Conservation (phyloP, 2,797 vertebrate genomes). For the Nannoperca obscura region DNA sequence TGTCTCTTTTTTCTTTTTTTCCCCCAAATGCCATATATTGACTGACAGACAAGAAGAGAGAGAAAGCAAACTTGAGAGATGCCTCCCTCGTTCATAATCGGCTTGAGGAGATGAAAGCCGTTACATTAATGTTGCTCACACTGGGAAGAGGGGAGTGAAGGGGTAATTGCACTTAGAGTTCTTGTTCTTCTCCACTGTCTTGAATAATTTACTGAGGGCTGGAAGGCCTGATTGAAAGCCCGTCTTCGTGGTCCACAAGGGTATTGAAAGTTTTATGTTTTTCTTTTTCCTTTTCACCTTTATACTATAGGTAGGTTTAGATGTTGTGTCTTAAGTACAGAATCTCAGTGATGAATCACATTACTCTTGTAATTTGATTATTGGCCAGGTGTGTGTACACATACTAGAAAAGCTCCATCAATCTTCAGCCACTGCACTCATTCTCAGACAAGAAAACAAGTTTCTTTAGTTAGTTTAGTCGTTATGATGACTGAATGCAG, state of each 20-base stretch:
- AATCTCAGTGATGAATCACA: slow-evolving; percentile 48
- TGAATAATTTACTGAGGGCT: slow-evolving; percentile 85
- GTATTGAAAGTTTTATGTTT: slow-evolving; percentile 74
- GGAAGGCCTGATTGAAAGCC: slow-evolving; percentile 76
- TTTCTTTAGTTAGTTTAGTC: slow-evolving; percentile 27
- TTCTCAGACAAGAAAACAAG: slow-evolving; percentile 14
- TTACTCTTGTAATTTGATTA: slow-evolving; percentile 47
- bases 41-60: slow-evolving; percentile 57
- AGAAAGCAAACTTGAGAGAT: slow-evolving; percentile 55
- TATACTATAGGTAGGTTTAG: slow-evolving; percentile 49
- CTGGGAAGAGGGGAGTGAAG: slow-evolving; percentile 75
- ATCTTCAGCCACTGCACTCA: slow-evolving; percentile 35
- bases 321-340: slow-evolving; percentile 56
- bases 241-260: slow-evolving; percentile 60
- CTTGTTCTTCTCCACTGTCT: slow-evolving; percentile 78
- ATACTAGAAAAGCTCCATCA: slow-evolving; percentile 26
- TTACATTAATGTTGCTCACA: slow-evolving; percentile 84
- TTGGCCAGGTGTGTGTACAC: too few species aligned
- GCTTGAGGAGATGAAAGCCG: slow-evolving; percentile 81
- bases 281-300: slow-evolving; percentile 42
- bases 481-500: slow-evolving; percentile 38
- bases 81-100: slow-evolving; percentile 71
- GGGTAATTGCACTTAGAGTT: slow-evolving; percentile 84
- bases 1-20: slow-evolving; percentile 4
- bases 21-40: slow-evolving; percentile 58